Conservation (phyloP, 2,888 invertebrate genomes). For the Chrysolina oricalcia region DNA sequence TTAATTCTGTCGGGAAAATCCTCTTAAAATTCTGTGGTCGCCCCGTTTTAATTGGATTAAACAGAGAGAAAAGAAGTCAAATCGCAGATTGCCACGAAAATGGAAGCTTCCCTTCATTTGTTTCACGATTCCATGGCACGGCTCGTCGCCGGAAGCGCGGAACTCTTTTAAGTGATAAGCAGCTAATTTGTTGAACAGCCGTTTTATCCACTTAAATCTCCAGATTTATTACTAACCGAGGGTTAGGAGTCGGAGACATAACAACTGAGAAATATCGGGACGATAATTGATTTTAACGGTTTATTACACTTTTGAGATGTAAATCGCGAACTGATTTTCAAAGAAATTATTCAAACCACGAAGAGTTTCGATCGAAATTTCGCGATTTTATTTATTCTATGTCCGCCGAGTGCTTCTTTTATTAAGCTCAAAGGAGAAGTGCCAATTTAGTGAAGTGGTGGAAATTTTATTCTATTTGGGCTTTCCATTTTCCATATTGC, state of each 20-base stretch:
- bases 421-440: slow-evolving; percentile 63
- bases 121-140: slow-evolving; percentile 55
- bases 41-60: slow-evolving; percentile 69
- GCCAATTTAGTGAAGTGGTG: slow-evolving; percentile 69
- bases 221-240: slow-evolving; percentile 67
- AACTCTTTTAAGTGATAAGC: slow-evolving; percentile 70
- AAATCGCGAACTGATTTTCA: slow-evolving; percentile 49
- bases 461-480: slow-evolving; percentile 68
- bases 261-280: slow-evolving; percentile 55
- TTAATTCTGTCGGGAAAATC: slow-evolving; percentile 56
- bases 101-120: slow-evolving; percentile 62
- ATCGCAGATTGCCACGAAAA: slow-evolving; percentile 64
- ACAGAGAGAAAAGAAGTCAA: slow-evolving; percentile 63
- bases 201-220: slow-evolving; percentile 69
- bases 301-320: slow-evolving; percentile 56
- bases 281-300: slow-evolving; percentile 61
- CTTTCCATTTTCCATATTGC: slow-evolving; percentile 65
- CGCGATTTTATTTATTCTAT: slow-evolving; percentile 63
- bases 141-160: slow-evolving; percentile 55
- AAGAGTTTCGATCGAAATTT: slow-evolving; percentile 48
- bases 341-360: slow-evolving; percentile 60
- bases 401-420: slow-evolving; percentile 62
- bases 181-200: slow-evolving; percentile 71
- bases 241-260: slow-evolving; percentile 62
- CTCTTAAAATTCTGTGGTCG: slow-evolving; percentile 70